Evolutionary conservation across 2,888 invertebrate genomes (phyloP), one percentile per base, ranked within the genome.

Genomic region (Spatulosminthurus flaviceps): DNA sequence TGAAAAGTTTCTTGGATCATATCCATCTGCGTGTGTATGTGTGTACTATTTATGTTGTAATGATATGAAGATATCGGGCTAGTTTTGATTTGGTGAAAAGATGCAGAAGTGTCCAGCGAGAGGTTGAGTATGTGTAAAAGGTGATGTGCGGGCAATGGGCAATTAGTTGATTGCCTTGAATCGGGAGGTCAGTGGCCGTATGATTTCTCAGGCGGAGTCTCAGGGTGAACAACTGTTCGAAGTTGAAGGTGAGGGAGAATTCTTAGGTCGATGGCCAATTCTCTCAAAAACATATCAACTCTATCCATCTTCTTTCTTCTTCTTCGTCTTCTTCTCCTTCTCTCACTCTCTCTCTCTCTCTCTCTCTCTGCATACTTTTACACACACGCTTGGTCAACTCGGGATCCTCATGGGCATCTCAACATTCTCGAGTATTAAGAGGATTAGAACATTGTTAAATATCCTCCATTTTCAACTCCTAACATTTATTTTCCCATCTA

Each of bases 161-260:
- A 83, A 82, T 83, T 83, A 83, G 83, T 81, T 81, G 83, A 82
- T 84, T 84, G 83, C 84, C 84, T 84, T 84, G 84, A 84, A 83
- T 82, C 80, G 81, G 84, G 80, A 83, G 83, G 84, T 84, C 83
- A 83, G 81, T 83, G 84, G 80, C 84, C 84, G 83, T 80, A 80
- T 81, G 79, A 83, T 83, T 82, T 82, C 82, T 82, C 81, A 80
- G 78, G 76, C 80, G 72, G 79, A 77, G 80, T 80, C 71, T 80
- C 82, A 81, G 83, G 84, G 84, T 83, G 82, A 84, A 84, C 84
- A 84, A 82, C 84, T 82, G 82, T 79, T 82, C 77, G 79, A 77
- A 78, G 78, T 72, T 80, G 83, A 83, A 83, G 82, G 81, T 81
- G 80, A 81, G 78, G 78, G 71, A 74, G 78, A 81, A 51, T 70